Evolutionary conservation across 2,888 invertebrate species (phyloP), one percentile per base, ranked within the genome.

Genomic region (Idaea straminata): DNA sequence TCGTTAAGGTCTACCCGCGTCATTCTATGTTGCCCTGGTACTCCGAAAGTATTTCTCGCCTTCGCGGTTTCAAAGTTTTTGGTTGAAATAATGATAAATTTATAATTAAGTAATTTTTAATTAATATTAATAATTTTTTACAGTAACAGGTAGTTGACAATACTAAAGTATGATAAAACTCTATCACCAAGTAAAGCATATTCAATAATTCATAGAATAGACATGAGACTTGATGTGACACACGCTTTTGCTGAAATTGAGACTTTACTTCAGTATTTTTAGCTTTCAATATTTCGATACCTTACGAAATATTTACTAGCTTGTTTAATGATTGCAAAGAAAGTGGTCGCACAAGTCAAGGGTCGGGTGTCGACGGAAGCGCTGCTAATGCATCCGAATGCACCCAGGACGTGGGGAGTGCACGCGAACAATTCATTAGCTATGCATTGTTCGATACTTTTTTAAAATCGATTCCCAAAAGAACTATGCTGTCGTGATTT

Each of bases 351-450:
- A 74, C 69, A 72, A 73, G 71, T 75, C 81, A 79, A 78, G 76
- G 77, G 76, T 78, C 47, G 47, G 78, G 84, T 85, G 73, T 69
- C 80, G 80, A 89, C 92, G 93, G 93, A 93, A 93, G 86, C 85
- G 77, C 73, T 73, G 81, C 91, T 93, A 93, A 93, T 93, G 93
- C 93, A 92, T 88, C 89, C 92, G 89, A 90, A 88, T 90, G 88
- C 91, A 88, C 83, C 86, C 86, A 82, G 77, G 78, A 34, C 59
- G 16, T 58, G 15, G 82, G 70, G 78, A 73, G 75, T 73, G 76
- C 89, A 91, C 89, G 89, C 89, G 84, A 91, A 86, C 89, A 88
- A 89, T 89, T 90, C 91, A 90, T 91, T 91, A 90, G 81, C 81
- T 75, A 66, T 70, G 79, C 79, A 87, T 89, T 89, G 87, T 88